These are phyloP conservation scores for human DNA, from an alignment of 2,113 vertebrate species.

Conservation along the genomic window GRCh38 chr7:27295501-27296000, in stretches of 20 bases:
- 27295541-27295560: neutral
- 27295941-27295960: neutral
- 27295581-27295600: neutral
- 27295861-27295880: conserved; percentile 15
- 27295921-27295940: neutral
- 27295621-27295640: neutral
- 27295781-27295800: neutral
- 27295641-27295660: neutral
- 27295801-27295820: neutral
- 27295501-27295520: neutral
- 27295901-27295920: neutral
- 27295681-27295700: neutral
- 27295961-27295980: neutral
- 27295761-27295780: neutral
- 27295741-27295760: neutral
- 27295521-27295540: neutral
- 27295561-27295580: neutral
- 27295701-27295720: neutral
- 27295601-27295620: neutral
- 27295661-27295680: neutral
- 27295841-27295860: neutral
- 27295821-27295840: neutral
- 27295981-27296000: neutral
- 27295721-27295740: neutral
- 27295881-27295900: neutral